Conservation (phyloP, 2,888 invertebrate genomes). For the Pyrochroa serraticornis region DNA sequence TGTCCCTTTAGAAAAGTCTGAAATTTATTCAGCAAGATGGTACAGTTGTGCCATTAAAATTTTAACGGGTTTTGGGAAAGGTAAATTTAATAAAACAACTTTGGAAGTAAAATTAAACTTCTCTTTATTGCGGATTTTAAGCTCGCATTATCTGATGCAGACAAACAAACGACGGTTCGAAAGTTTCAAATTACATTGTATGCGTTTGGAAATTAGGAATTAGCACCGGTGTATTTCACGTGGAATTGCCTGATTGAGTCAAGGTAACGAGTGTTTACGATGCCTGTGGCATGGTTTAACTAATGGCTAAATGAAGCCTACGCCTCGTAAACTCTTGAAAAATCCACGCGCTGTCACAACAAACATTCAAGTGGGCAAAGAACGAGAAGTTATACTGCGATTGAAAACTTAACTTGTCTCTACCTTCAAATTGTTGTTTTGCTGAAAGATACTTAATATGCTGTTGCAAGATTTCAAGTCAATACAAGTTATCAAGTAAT, state of each 20-base stretch:
- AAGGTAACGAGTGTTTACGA: neutral
- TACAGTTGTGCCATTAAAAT: neutral
- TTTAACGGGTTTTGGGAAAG: neutral
- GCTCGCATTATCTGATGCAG: neutral
- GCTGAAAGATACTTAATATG: too few species aligned
- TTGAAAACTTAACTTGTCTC: too few species aligned
- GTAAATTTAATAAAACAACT: conserved; percentile 7
- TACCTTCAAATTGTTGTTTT: too few species aligned
- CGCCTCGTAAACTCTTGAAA: too few species aligned
- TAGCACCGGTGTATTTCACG: neutral
- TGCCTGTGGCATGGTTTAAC: too few species aligned
- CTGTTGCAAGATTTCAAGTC: too few species aligned
- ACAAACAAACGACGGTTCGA: neutral
- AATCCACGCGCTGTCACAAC: neutral
- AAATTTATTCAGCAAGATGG: too few species aligned
- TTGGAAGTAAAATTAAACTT: neutral
- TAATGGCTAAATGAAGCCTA: too few species aligned
- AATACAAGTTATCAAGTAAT: too few species aligned
- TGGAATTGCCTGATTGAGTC: neutral
- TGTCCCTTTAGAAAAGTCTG: too few species aligned
- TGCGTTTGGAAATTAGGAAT: neutral
- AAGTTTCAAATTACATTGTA: too few species aligned
- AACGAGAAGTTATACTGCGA: too few species aligned
- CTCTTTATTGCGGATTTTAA: neutral
- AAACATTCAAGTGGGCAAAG: neutral